Percentiles rank a stretch among this genome's conserved stretches.
phyloP scores from a whole-genome alignment of 2,113 vertebrate species.

The Chroicocephalus ridibundus region DNA sequence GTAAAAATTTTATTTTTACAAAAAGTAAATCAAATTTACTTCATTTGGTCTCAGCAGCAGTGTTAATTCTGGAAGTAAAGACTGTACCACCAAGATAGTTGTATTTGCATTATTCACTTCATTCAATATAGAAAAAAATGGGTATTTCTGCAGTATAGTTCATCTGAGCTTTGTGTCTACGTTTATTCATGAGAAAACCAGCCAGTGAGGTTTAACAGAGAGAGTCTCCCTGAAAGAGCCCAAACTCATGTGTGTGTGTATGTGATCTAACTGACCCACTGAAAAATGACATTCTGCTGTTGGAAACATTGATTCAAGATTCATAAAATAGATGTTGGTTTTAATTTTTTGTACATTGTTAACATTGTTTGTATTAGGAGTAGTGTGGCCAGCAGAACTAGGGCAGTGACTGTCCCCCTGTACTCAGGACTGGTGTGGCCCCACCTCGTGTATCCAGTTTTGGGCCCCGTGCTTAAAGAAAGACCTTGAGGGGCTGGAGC shows the following conservation, averaged over 20 bases:
- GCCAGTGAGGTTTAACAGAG: accelerated
- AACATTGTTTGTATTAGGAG: neutral
- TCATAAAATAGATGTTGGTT: neutral
- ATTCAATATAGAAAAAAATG: neutral
- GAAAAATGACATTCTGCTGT: neutral
- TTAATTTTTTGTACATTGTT: neutral
- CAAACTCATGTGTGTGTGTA: accelerated
- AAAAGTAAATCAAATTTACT: neutral
- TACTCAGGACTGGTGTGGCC: neutral
- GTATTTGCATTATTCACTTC: neutral
- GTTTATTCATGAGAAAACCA: neutral
- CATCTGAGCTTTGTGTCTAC: neutral
- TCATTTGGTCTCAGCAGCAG: neutral
- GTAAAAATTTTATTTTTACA: neutral
- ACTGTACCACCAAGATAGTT: neutral
- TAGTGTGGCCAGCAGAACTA: neutral
- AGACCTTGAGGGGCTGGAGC: neutral
- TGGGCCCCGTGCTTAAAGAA: neutral
- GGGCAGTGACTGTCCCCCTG: too few relatives aligned
- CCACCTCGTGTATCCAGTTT: neutral
- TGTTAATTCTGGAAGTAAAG: neutral
- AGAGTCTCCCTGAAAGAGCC: neutral
- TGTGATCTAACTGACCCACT: neutral
- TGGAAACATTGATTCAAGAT: neutral
- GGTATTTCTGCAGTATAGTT: neutral